phyloP scores from a whole-genome alignment of 2,113 vertebrate species.

The Pelecanus crispus region DNA sequence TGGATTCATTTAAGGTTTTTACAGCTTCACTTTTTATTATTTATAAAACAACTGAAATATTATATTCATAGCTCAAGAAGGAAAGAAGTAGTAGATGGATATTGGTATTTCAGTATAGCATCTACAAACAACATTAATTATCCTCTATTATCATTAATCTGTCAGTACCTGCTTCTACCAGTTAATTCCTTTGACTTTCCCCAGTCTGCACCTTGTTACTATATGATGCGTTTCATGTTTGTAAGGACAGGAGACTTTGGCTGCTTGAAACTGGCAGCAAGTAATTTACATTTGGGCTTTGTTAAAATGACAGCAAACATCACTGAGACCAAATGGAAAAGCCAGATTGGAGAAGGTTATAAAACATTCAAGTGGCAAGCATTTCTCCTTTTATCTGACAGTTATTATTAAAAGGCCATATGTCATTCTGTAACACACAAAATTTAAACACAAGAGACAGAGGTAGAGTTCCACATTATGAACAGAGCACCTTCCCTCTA shows the following conservation, averaged over 20 bases:
- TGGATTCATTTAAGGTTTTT: background rate
- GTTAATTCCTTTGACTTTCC: constrained; percentile 54
- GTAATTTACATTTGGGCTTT: constrained; percentile 71
- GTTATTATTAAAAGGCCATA: constrained; percentile 51
- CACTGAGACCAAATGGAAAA: constrained; percentile 65
- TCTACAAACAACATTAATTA: constrained; percentile 50
- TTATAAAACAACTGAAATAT: background rate
- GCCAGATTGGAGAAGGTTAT: constrained; percentile 45
- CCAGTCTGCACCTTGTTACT: constrained; percentile 54
- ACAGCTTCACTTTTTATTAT: background rate
- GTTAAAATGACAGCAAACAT: constrained; percentile 64
- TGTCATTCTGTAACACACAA: constrained; percentile 26
- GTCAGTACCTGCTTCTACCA: constrained; percentile 48
- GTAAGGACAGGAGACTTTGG: constrained; percentile 58
- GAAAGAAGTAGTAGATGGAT: constrained; percentile 24
- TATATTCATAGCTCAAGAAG: background rate
- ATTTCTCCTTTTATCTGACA: constrained; percentile 70
- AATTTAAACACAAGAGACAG: constrained; percentile 29
- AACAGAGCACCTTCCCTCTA: background rate
- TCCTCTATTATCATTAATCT: constrained; percentile 44
- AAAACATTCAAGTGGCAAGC: constrained; percentile 63
- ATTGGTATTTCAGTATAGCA: constrained; percentile 10
- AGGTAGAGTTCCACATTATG: background rate
- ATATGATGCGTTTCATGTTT: constrained; percentile 35
- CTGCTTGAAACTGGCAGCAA: constrained; percentile 68